Evolutionary conservation across 2,113 vertebrate genomes (phyloP), one percentile per base, ranked within the genome.

Genomic region (Clarias batrachus): DNA sequence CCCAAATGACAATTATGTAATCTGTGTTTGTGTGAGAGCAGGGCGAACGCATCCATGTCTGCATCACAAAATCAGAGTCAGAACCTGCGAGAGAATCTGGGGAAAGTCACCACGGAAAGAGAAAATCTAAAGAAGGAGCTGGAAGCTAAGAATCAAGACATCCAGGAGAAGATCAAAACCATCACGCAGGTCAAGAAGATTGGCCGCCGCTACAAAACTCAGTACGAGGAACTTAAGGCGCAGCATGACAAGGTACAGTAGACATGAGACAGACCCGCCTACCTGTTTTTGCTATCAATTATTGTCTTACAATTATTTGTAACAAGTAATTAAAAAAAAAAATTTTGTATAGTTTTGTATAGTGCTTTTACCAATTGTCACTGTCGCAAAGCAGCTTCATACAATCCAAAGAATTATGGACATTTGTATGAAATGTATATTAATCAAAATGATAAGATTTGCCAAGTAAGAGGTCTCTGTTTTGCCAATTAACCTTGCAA

Each of bases 131-230:
- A 96, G 90, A 97, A 94, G 79, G 96, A 98, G 0, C 14, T 98
- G 25, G 96, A 97, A 48, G 90, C 91, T 52, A 99, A 96, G 93
- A 94, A 92, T 78, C 90, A 94, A 41, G 98, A 99, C 70, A 95
- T 98, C 81, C 96, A 95, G 91, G 97, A 98, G 82, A 99, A 97
- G 92, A 84, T 93, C n/a, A 96, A 96, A 94, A 99, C 97, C 21
- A 98, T 99, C 91, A 97, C 95, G 16, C 98, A 99, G 88, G 98
- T 99, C 85, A 99, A 98, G 94, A 99, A 98, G 93, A 99, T 99
- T 0, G 98, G 97, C 8, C 96, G 98, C 1, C 94, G 98, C 77
- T 99, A 99, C 90, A 99, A 99, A 92, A 97, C 96, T 63, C 98
- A 99, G 0, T 99, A 97, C 68, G 98, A 99, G 90, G 98, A 99